Evolutionary conservation across 2,888 invertebrate species (phyloP), one percentile per base, ranked within the genome.

Genomic region (Subacronicta megacephala): DNA sequence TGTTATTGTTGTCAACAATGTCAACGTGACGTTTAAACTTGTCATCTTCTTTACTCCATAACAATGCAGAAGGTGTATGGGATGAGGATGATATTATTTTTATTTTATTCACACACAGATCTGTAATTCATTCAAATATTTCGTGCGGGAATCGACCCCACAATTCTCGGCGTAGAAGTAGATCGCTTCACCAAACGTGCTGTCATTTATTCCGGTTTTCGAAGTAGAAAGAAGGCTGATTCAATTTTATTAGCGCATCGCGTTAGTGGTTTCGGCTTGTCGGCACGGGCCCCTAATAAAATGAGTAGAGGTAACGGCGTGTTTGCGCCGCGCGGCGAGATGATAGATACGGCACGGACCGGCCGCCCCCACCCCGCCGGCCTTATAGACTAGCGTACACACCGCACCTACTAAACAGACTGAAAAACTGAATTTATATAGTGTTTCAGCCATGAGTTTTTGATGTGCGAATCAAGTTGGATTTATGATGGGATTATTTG

Each of bases 261-360:
- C 80, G 81, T 82, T 83, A 82, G 81, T 75, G 84, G 83, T 81
- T 84, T 77, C 71, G 69, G 76, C 68, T 64, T 72, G 74, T 70
- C 78, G 72, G 75, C 80, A 82, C 78, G 84, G 89, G 84, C 80
- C 88, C 88, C 88, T 91, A 90, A 92, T 92, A 92, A 92, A 93
- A 92, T 85, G 90, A 86, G 89, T 84, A 79, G 90, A 89, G 91
- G 91, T 92, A 90, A 88, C 89, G 87, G 83, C 82, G 84, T 93
- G 93, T 93, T 93, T 93, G 87, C 86, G 65, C 80, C 87, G 86
- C 85, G 79, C 75, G 33, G 56, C 12, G 84, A 88, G 93, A 94
- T 93, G 91, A 90, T 86, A 90, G 93, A 94, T 94, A 94, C 82
- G 85, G 93, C 93, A 94, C 93, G 93, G 80, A 54, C 51, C 45